Base-by-base conservation (phyloP, 2,797 vertebrate genomes). In the Acrossocheilus fasciatus region DNA sequence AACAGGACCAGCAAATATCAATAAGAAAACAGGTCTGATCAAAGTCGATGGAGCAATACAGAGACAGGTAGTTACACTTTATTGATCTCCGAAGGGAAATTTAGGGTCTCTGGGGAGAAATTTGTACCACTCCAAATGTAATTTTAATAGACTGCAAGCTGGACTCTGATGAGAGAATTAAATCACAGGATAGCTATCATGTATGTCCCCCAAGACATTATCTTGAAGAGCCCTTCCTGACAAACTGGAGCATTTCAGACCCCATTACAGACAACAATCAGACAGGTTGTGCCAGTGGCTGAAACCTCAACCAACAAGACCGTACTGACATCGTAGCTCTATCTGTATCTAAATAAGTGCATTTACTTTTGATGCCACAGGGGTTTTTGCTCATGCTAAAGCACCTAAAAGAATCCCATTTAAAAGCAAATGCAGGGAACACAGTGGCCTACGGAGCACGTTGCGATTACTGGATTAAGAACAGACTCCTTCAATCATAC, bases 401-500 rank as follows among this genome's bases (percentile, higher is more conserved):
- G 18, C 50, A 62, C 18, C 3, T 50, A 39, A 57, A 68, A 26
- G 0, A 84, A 57, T 54, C 62, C 23, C 18, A 72, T 85, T 85
- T 85, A 54, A 62, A 85, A 62, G 52, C 39, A 86, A 64, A 85
- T 70, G 64, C 57, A 47, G 73, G 17, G 34, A 26, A 62, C 36
- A 80, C 20, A 54, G 76, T 85, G 84, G 84, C 84, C 78, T 74
- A 73, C 84, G 74, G 41, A 57, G 68, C 77, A 64, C 70, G 70
- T 72, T 36, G 64, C 26, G 26, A 10, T 18, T 73, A 52, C 69
- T 73, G 39, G 68, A 83, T 77, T 68, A 85, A 20, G 10, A 50
- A 36, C 62, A 54, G 15, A 66, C 80, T 43, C 18, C 43, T 52
- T 14, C 3, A 62, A 74, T 62, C 83, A 77, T 14, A 41, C 30